A percentile compares a stretch with the other conserved stretches of the same genome.
These are phyloP conservation scores for Gymnobelideus leadbeateri DNA, from an alignment of 2,113 vertebrate genomes.

Conservation along the genomic window DNA sequence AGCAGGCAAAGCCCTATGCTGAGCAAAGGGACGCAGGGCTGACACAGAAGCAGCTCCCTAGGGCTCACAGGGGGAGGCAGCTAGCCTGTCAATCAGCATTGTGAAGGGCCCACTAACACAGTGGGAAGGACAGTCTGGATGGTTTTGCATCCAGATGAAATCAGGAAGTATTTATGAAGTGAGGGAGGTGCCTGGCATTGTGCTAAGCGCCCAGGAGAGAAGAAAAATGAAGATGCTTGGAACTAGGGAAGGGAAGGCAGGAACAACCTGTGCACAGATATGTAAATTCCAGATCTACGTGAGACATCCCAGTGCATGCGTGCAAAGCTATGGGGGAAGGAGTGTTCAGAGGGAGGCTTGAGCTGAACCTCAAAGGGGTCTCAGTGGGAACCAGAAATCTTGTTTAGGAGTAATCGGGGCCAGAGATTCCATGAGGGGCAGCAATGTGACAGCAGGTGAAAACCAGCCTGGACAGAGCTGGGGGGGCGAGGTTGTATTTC, in stretches of 20 bases:
- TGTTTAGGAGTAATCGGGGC: too few species aligned
- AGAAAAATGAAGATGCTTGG: background rate
- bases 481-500: too few species aligned
- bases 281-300: background rate
- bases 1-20: background rate
- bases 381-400: too few species aligned
- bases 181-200: too few species aligned
- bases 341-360: too few species aligned
- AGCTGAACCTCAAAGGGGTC: background rate
- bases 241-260: background rate
- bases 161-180: background rate
- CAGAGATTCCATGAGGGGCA: too few species aligned
- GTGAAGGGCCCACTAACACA: background rate
- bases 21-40: background rate
- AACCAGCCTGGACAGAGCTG: too few species aligned
- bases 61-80: too few species aligned
- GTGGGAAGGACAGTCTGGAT: too few species aligned
- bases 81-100: background rate
- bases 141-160: background rate
- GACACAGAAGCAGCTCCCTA: background rate
- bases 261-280: background rate
- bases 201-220: background rate
- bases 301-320: rapidly evolving
- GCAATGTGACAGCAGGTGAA: too few species aligned
- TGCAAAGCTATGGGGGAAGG: background rate